Evolutionary conservation across 2,888 invertebrate species (phyloP).

Genomic region (Andrena camellia): DNA sequence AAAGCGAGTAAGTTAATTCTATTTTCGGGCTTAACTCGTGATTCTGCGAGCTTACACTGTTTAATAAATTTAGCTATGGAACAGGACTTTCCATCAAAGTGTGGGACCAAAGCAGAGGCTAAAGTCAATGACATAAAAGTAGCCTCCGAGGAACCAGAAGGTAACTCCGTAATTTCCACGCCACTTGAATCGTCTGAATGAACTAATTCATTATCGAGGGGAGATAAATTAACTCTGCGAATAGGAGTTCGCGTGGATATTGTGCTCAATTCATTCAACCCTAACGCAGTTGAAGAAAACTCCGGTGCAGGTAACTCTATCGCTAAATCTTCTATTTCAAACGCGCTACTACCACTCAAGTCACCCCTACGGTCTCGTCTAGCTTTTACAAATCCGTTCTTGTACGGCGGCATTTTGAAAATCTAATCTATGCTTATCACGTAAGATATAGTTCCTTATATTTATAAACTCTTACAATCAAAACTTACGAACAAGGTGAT

Average conservation of each 20-base stretch:
- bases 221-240: background rate
- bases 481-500: background rate
- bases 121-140: background rate
- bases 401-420: slow-evolving; percentile 1
- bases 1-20: background rate
- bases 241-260: background rate
- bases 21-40: background rate
- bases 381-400: background rate
- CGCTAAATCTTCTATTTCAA: background rate
- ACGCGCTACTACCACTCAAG: slow-evolving; percentile 1
- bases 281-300: background rate
- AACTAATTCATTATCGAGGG: background rate
- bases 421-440: background rate
- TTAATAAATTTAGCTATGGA: background rate
- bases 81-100: slow-evolving; percentile 1
- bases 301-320: background rate
- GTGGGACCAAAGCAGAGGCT: background rate
- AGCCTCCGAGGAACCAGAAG: background rate
- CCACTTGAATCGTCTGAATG: background rate
- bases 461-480: background rate
- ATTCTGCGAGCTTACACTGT: background rate
- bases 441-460: slow-evolving; percentile 1
- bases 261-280: background rate
- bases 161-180: background rate
- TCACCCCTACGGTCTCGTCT: background rate